Conservation (phyloP, 1,140 invertebrate genomes). For the Octopus bimaculoides region DNA sequence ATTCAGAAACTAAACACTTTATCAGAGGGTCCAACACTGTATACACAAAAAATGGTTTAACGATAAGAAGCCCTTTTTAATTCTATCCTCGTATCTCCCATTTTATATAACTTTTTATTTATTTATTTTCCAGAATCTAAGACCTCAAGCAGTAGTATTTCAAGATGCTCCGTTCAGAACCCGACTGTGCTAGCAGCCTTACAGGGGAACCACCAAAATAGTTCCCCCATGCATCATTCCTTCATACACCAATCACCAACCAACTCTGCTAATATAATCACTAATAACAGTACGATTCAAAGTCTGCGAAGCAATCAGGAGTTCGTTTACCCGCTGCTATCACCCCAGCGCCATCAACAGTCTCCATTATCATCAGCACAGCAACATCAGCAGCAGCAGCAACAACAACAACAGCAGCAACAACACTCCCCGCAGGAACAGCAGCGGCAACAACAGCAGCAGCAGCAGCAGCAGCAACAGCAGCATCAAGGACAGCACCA, state of each 20-base stretch:
- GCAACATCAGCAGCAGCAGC: background rate
- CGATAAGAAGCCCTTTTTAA: background rate
- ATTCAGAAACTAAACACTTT: no score
- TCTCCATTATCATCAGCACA: background rate
- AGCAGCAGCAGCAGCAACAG: background rate
- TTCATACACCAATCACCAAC: background rate
- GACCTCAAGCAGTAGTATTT: background rate
- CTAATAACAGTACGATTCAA: background rate
- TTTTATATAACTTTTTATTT: background rate
- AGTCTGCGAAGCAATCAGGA: background rate
- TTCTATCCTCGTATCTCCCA: background rate
- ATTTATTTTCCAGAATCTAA: background rate
- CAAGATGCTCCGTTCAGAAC: background rate
- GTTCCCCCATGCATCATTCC: background rate
- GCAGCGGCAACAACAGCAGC: background rate
- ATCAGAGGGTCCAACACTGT: no score
- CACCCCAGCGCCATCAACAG: background rate
- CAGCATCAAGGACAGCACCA: conserved; percentile 13
- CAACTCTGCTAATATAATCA: background rate
- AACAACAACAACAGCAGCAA: conserved; percentile 7
- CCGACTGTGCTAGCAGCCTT: conserved; percentile 2
- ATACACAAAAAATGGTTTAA: no score
- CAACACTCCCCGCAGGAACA: background rate
- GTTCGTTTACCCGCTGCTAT: background rate
- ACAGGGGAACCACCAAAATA: background rate